These are phyloP conservation scores for Heloderma charlesbogerti DNA, from an alignment of 2,113 vertebrate species.

Conservation along the genomic window DNA sequence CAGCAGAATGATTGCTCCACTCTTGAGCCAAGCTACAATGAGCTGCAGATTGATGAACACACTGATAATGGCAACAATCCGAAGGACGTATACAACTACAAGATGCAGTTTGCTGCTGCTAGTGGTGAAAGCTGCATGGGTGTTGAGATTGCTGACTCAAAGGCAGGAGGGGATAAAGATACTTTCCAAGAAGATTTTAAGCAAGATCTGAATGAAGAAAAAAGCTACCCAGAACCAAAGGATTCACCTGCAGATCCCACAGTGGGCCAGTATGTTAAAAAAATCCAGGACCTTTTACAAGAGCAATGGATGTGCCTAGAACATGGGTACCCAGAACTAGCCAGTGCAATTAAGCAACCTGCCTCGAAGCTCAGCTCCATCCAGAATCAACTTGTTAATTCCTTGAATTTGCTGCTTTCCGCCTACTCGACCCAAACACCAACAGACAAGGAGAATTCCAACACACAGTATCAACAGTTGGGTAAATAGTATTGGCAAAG, in stretches of 20 bases:
- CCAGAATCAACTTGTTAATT: conserved; percentile 95
- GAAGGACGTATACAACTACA: conserved; percentile 8
- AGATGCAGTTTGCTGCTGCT: not conserved
- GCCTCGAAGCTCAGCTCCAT: conserved; percentile 97
- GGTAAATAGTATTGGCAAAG: conserved; percentile 70
- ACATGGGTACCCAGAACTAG: conserved; percentile 86
- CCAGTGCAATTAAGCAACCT: conserved; percentile 83
- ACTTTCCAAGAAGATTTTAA: conserved; percentile 20
- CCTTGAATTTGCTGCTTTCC: conserved; percentile 92
- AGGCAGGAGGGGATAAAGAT: not conserved
- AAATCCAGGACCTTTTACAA: conserved; percentile 93
- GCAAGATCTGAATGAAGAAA: conserved; percentile 51
- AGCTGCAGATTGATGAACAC: conserved; percentile 68
- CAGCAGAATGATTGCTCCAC: not conserved
- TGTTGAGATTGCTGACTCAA: not conserved
- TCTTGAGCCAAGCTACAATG: conserved; percentile 28
- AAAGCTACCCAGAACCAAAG: conserved; percentile 15
- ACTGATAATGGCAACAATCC: conserved; percentile 28
- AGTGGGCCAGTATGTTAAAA: conserved; percentile 92
- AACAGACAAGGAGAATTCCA: conserved; percentile 63
- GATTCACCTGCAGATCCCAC: conserved; percentile 80
- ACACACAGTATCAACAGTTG: conserved; percentile 70
- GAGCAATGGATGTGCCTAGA: conserved; percentile 96
- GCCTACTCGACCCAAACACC: conserved; percentile 87
- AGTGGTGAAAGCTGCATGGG: not conserved